A percentile compares a stretch with the other conserved stretches of the same genome.
Conservation (phyloP, 2,888 invertebrate genomes). For the Mesochorus sp. region DNA sequence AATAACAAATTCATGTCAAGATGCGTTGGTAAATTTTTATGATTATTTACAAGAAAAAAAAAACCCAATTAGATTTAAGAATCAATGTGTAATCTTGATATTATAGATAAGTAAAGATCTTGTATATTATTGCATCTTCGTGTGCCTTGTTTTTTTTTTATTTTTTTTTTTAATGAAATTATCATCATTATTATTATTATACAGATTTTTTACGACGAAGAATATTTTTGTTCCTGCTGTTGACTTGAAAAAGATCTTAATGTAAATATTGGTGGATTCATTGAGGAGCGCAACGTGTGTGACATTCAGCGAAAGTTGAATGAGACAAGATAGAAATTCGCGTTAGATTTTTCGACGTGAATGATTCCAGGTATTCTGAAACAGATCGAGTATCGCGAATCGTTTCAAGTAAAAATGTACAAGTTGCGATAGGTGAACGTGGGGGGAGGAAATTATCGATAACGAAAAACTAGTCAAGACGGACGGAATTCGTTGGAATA, state of each 20-base stretch:
- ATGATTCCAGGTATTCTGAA: too few species aligned
- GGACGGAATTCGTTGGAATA: slow-evolving; percentile 49
- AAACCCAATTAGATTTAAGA: slow-evolving; percentile 58
- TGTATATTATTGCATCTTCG: slow-evolving; percentile 54
- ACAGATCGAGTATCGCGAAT: too few species aligned
- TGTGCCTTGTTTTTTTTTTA: background rate
- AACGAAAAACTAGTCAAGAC: slow-evolving; percentile 7
- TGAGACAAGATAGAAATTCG: too few species aligned
- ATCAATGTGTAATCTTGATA: slow-evolving; percentile 58
- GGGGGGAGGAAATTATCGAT: background rate
- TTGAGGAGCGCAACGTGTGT: too few species aligned
- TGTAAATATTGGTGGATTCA: too few species aligned
- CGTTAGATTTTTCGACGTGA: too few species aligned
- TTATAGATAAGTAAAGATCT: slow-evolving; percentile 62
- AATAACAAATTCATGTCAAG: slow-evolving; percentile 19
- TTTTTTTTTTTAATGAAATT: background rate
- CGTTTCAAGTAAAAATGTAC: too few species aligned
- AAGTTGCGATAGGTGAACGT: too few species aligned
- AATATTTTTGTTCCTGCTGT: too few species aligned
- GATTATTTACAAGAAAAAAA: slow-evolving; percentile 46
- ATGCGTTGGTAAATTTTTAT: slow-evolving; percentile 54
- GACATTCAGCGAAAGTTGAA: too few species aligned
- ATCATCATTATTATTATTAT: background rate
- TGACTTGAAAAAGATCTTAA: too few species aligned
- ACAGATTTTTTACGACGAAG: too few species aligned